phyloP scores from a whole-genome alignment of 2,888 invertebrate species.

The Zygaena filipendulae region DNA sequence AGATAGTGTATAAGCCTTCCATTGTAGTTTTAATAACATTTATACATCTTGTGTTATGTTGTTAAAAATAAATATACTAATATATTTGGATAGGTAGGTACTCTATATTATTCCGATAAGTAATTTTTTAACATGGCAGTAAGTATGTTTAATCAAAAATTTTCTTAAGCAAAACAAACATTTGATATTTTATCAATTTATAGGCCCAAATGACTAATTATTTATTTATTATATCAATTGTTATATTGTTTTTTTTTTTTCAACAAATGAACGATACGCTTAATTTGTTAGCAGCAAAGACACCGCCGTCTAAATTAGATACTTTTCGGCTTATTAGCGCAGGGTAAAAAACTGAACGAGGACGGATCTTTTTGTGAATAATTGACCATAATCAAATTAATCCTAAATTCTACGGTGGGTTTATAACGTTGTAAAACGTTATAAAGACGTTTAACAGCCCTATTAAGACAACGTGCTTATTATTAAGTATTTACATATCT shows the following conservation, averaged over 20 bases:
- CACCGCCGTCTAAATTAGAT: slow-evolving; percentile 63
- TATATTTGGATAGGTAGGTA: slow-evolving; percentile 19
- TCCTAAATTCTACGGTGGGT: slow-evolving; percentile 67
- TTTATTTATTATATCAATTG: too few species aligned
- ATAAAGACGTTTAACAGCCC: slow-evolving; percentile 60
- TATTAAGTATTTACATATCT: too few species aligned
- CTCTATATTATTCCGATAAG: slow-evolving; percentile 1
- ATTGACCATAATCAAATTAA: slow-evolving; percentile 69
- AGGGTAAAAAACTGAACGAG: slow-evolving; percentile 53
- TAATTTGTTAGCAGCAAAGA: slow-evolving; percentile 65
- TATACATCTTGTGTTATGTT: too few species aligned
- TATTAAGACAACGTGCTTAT: slow-evolving; percentile 42
- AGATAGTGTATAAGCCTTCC: too few species aligned
- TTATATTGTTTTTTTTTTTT: too few species aligned
- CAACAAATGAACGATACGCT: slow-evolving; percentile 42
- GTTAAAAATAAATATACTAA: slow-evolving; percentile 5
- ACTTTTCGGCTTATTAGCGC: slow-evolving; percentile 65
- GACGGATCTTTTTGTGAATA: slow-evolving; percentile 60
- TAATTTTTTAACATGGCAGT: too few species aligned
- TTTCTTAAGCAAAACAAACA: too few species aligned
- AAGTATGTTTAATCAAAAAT: too few species aligned
- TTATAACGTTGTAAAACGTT: slow-evolving; percentile 64
- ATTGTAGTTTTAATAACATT: too few species aligned
- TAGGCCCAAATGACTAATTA: too few species aligned
- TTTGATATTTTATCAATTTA: too few species aligned